Evolutionary conservation across 37 sponge, comb jelly and placozoan species (phyloP), one percentile per base, ranked within the genome.

Genomic region (Ephydatia muelleri): DNA sequence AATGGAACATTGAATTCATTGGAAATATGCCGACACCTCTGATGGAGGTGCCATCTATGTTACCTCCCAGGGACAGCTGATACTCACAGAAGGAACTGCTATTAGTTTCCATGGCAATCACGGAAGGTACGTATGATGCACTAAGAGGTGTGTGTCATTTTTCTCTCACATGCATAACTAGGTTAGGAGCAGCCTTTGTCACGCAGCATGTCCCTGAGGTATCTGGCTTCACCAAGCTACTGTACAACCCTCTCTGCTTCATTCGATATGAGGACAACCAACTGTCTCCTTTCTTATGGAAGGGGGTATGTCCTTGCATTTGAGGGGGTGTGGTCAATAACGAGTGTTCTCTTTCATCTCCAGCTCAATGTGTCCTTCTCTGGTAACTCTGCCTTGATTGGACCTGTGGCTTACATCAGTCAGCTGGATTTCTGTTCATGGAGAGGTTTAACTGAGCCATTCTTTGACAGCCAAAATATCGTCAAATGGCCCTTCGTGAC

Each of bases 181-280:
- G 32, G 32, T 28, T 71, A 34, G 72, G 72, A 40, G 83, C 84
- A 26, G 79, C 80, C 48, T 71, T 88, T 29, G 71, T 78, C 33
- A 73, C 67, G 0, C 74, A 70, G 0, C 32, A 75, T n/a, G n/a
- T 57, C 37, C 27, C 26, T 0, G 66, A 30, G 0, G 72, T 68
- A 23, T 22, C 35, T 49, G 76, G 48, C 5, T 88, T 73, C 35
- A 33, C 83, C 16, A 43, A 79, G 30, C 72, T 79, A 2, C 73
- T 83, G 37, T 83, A 65, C 77, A 88, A 88, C 38, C 83, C 89
- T 21, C 79, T 83, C 27, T 88, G 89, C 49, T 88, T 88, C 36
- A 67, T 88, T 2, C 73, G 40, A 30, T 88, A 83, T 48, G 77
- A 69, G 2, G 21, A 23, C 72, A n/a, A 71, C 57, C 57, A 57